Evolutionary conservation across 2,113 vertebrate genomes (phyloP), one percentile per base, ranked within the genome.

Genomic region (Trogon melanurus): DNA sequence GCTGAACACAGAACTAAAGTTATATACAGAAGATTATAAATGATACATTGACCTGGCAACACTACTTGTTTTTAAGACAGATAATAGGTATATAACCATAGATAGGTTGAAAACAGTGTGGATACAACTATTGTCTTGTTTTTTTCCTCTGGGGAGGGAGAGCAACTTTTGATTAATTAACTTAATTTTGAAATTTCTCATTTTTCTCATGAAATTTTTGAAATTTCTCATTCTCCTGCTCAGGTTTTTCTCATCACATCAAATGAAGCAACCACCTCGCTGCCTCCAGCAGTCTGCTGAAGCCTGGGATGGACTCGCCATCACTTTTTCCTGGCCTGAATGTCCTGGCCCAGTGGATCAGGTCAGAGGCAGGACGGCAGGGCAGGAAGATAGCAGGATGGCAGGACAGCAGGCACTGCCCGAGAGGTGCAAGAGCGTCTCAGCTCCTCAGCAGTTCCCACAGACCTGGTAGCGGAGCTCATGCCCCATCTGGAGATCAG

Each of bases 331-430:
- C 36, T 13, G 15, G 21, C 19, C 20, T 1, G 4, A 47, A 65
- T 1, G 3, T 9, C 10, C 10, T 53, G 69, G 17, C 27, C 14
- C 16, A 0, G 0, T 48, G 67, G 20, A 25, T 60, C 1, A 0
- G 25, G 27, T 48, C 41, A 79, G 62, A 12, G 30, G 47, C 30
- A 45, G 60, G 51, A 45, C 0, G 1, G 25, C 32, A 23, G 74
- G 57, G 32, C 2, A 51, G 6, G 9, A 36, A 36, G 36, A 36
- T 36, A 36, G 13, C 34, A 78, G 26, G 75, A n/a, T 2, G 0
- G n/a, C 19, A n/a, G 60, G 75, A 53, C 1, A 10, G 16, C 27
- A 85, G 38, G 18, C 1, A 0, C 44, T 87, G 54, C 50, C 29
- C 0, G 2, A 27, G 36, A 13, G 8, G 1, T 2, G 6, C 47